A percentile compares a stretch with the other conserved stretches of the same genome.
Evolutionary conservation across 1,140 invertebrate species (phyloP).

Genomic region (Drosophila burlai): DNA sequence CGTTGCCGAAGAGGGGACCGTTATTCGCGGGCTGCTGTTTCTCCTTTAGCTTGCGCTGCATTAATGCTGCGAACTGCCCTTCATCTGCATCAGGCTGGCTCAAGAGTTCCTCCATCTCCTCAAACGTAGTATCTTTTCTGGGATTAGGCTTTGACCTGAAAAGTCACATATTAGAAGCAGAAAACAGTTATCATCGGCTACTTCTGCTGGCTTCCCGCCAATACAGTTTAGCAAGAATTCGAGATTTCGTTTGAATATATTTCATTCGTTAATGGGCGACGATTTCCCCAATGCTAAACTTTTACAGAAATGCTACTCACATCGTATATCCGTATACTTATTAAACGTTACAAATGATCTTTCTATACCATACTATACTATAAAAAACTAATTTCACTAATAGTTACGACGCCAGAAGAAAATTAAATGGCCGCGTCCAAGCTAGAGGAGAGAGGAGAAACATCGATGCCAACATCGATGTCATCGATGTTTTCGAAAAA

Average conservation of each 20-base stretch:
- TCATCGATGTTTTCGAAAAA: no score
- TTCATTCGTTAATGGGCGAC: not conserved
- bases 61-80: conserved; percentile 19
- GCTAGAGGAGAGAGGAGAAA: not conserved
- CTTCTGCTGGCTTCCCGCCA: not conserved
- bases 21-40: conserved; percentile 1
- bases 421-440: conserved; percentile 14
- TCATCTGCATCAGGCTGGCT: conserved; percentile 12
- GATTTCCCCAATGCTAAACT: no score
- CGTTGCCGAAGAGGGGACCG: conserved; percentile 10
- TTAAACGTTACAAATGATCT: not conserved
- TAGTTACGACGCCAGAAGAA: not conserved
- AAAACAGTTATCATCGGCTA: not conserved
- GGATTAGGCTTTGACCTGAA: conserved; percentile 2
- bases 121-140: conserved; percentile 1
- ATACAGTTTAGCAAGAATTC: not conserved
- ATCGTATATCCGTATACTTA: not conserved
- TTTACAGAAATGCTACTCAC: not conserved
- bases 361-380: not conserved
- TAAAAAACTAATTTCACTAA: no score
- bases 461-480: no score
- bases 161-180: not conserved
- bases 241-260: not conserved
- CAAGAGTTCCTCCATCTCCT: conserved; percentile 48
- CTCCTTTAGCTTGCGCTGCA: conserved; percentile 35